Conservation (phyloP, 2,113 vertebrate species). For the Caranx melampygus region DNA sequence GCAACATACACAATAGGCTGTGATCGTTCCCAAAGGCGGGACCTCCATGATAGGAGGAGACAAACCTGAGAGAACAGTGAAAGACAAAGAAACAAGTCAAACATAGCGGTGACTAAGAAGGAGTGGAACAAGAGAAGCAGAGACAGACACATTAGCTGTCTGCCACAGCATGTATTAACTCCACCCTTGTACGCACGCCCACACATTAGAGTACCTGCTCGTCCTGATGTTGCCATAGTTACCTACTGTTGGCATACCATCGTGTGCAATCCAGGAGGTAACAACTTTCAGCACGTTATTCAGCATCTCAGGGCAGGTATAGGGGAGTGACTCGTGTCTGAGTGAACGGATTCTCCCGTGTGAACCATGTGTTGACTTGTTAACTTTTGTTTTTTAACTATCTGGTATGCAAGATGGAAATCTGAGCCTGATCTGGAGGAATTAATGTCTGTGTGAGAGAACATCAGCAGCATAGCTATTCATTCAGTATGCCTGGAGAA, state of each 20-base stretch:
- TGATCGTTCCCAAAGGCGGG: background rate
- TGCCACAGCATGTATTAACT: conserved; percentile 13
- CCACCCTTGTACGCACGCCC: conserved; percentile 56
- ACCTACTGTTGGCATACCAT: conserved; percentile 40
- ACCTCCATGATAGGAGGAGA: background rate
- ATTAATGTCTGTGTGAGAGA: conserved; percentile 9
- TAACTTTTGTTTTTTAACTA: conserved; percentile 19
- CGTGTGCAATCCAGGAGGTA: background rate
- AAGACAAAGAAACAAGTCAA: conserved; percentile 16
- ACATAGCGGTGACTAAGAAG: conserved; percentile 29
- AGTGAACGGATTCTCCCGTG: background rate
- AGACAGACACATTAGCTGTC: background rate
- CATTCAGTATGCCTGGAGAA: background rate
- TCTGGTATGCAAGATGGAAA: conserved; percentile 56
- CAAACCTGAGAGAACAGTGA: background rate
- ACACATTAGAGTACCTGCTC: background rate
- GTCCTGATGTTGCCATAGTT: conserved; percentile 34
- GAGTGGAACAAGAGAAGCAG: conserved; percentile 13
- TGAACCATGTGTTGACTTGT: background rate
- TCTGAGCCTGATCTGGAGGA: conserved; percentile 9
- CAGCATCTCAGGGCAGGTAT: background rate
- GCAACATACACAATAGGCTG: background rate
- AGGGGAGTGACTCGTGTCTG: conserved; percentile 35
- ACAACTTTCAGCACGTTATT: conserved; percentile 5
- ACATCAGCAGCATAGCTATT: background rate